Evolutionary conservation across 2,113 vertebrate species (phyloP).

Genomic region (Gnathonemus echidnorhynchus): DNA sequence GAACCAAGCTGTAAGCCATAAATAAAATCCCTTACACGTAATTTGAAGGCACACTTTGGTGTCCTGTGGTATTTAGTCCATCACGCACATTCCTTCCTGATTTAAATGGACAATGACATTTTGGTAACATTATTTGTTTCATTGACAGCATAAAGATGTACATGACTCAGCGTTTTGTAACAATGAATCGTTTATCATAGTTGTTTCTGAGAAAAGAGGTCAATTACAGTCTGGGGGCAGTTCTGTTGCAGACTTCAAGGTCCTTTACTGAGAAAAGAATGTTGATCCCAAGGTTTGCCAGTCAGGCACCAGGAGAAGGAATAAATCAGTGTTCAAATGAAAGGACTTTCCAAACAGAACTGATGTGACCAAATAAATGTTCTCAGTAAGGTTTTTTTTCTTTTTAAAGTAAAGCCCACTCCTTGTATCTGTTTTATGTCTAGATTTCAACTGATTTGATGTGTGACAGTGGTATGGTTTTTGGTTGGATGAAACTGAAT

Average conservation of each 20-base stretch:
- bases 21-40: slow-evolving; percentile 37
- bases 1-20: slow-evolving; percentile 35
- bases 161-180: slow-evolving; percentile 55
- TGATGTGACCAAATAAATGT: background rate
- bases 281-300: background rate
- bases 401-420: background rate
- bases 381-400: background rate
- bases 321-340: background rate
- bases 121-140: background rate
- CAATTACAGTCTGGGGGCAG: slow-evolving; percentile 47
- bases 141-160: background rate
- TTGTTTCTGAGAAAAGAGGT: slow-evolving; percentile 36
- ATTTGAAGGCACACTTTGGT: background rate
- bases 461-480: background rate
- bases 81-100: background rate
- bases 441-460: background rate
- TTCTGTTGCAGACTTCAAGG: slow-evolving; percentile 22
- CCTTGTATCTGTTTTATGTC: background rate
- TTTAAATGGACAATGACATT: background rate
- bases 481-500: background rate
- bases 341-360: background rate
- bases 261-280: slow-evolving; percentile 6
- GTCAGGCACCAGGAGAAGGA: background rate
- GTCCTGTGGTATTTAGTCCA: background rate
- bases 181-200: slow-evolving; percentile 64